These are phyloP conservation scores for Phaenicophaeus curvirostris DNA, from an alignment of 2,797 vertebrate genomes.

Conservation along the genomic window DNA sequence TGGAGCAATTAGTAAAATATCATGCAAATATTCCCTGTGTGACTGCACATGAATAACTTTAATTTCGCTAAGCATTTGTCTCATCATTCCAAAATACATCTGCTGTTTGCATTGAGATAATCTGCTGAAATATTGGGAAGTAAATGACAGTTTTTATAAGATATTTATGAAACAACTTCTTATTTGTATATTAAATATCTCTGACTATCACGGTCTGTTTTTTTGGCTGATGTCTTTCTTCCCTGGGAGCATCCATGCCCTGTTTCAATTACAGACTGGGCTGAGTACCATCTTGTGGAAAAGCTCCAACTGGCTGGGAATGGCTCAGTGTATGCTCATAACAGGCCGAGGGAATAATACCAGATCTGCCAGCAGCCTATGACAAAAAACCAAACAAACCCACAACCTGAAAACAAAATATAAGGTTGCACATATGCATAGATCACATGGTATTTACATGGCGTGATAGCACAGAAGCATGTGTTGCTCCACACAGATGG, in stretches of 20 bases:
- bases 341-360: background rate
- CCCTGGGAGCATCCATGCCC: background rate
- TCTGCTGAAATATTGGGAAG: conserved; percentile 75
- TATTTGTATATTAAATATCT: conserved; percentile 71
- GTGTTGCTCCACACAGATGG: fast-evolving
- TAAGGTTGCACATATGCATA: background rate
- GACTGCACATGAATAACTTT: conserved; percentile 76
- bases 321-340: background rate
- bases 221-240: conserved; percentile 15
- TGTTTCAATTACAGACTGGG: conserved; percentile 56
- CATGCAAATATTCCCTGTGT: conserved; percentile 81
- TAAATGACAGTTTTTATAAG: conserved; percentile 73
- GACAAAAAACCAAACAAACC: background rate
- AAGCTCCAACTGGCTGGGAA: conserved; percentile 47
- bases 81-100: conserved; percentile 73
- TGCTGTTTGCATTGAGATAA: conserved; percentile 78
- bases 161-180: conserved; percentile 74
- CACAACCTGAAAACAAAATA: background rate
- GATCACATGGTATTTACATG: background rate
- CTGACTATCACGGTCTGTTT: conserved; percentile 28
- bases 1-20: conserved; percentile 80
- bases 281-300: conserved; percentile 48
- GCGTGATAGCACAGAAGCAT: background rate
- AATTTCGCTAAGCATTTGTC: conserved; percentile 77
- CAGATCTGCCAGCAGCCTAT: background rate